Percentiles rank a stretch among this genome's conserved stretches.
These are phyloP conservation scores for Colius striatus DNA, from an alignment of 2,113 vertebrate species.

Conservation along the genomic window DNA sequence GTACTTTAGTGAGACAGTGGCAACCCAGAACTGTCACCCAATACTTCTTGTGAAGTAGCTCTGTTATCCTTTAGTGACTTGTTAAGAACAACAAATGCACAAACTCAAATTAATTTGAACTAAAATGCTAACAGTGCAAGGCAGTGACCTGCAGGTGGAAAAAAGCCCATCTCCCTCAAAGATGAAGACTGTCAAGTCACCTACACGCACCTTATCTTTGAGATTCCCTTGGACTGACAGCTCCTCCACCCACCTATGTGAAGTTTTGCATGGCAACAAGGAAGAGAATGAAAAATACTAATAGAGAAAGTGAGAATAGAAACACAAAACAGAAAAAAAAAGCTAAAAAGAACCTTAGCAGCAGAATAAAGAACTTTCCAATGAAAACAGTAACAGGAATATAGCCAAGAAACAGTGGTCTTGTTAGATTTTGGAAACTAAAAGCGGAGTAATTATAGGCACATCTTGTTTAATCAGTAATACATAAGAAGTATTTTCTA, in stretches of 20 bases:
- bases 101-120: not conserved
- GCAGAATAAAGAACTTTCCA: not conserved
- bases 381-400: not conserved
- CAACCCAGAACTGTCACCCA: not conserved
- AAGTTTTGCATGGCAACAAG: not conserved
- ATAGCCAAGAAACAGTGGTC: not conserved
- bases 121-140: not conserved
- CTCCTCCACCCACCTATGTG: not conserved
- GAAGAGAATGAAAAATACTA: not conserved
- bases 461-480: not conserved
- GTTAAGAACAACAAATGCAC: not conserved
- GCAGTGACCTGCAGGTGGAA: not conserved
- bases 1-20: not conserved
- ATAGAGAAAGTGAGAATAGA: not conserved
- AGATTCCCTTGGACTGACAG: not conserved
- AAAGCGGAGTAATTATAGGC: not conserved
- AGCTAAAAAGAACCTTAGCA: not conserved
- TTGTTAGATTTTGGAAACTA: not conserved
- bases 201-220: fast-evolving
- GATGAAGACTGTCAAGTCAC: not conserved
- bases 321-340: not conserved
- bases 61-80: not conserved
- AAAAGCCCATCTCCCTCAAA: not conserved
- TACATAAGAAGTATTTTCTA: not conserved
- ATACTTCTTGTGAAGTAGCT: not conserved